A percentile compares a stretch with the other conserved stretches of the same genome.
Conservation (phyloP, 2,113 vertebrate genomes). For the Rafetus swinhoei region DNA sequence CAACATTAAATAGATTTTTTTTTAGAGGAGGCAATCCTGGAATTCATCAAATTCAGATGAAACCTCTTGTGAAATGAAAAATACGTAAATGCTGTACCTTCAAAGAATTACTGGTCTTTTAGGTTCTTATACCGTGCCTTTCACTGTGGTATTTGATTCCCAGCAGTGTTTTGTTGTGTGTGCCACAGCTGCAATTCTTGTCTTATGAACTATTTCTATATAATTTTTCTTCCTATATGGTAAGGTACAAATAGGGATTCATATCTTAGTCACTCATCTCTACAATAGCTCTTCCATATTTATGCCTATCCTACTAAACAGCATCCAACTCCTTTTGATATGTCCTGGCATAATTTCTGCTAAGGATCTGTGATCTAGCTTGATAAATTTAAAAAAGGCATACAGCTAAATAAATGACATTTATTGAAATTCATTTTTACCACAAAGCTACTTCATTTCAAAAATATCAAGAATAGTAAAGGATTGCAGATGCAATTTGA, state of each 20-base stretch:
- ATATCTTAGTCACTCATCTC: constrained; percentile 54
- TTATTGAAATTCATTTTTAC: constrained; percentile 83
- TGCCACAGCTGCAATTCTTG: neutral
- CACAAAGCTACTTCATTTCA: constrained; percentile 74
- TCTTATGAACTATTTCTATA: constrained; percentile 11
- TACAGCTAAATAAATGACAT: constrained; percentile 79
- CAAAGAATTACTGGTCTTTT: constrained; percentile 59
- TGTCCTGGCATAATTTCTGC: constrained; percentile 59
- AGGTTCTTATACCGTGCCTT: constrained; percentile 47
- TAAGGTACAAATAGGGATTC: constrained; percentile 43
- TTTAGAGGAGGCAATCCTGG: neutral
- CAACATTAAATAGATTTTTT: neutral
- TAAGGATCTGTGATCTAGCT: constrained; percentile 73
- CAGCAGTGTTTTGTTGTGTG: constrained; percentile 14
- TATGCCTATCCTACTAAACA: constrained; percentile 64
- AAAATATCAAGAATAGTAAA: constrained; percentile 78
- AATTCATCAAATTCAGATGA: constrained; percentile 42
- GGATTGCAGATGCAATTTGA: constrained; percentile 80
- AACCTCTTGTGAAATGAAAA: constrained; percentile 47
- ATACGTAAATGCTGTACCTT: constrained; percentile 49
- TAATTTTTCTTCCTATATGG: constrained; percentile 16
- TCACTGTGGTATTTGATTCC: constrained; percentile 50
- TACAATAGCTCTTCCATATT: constrained; percentile 56
- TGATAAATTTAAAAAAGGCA: constrained; percentile 72
- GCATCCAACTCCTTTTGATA: constrained; percentile 67